Evolutionary conservation across 2,888 invertebrate genomes (phyloP), one percentile per base, ranked within the genome.

Genomic region (Alentia gelatinosa): DNA sequence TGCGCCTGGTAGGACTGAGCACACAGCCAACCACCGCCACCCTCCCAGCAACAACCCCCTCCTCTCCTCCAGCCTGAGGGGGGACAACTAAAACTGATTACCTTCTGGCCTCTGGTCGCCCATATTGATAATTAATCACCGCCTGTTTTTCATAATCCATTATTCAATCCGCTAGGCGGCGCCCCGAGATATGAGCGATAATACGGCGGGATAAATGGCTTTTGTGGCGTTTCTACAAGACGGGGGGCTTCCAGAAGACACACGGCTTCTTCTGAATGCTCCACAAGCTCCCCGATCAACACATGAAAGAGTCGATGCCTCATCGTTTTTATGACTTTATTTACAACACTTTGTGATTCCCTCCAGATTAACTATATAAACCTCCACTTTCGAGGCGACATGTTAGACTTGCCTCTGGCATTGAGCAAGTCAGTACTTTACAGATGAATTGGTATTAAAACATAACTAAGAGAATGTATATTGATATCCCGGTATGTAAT

Each of bases 61-160:
- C n/a, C 19, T 50, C 50, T 50, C 50, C 19, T 50, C 50, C 19
- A 12, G 50, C 37, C 75, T 37, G 35, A 3, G 30, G 75, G 75
- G 75, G 37, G 19, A 75, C 12, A 30, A 75, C 37, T 30, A 75
- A 37, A 37, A 75, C 4, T 3, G 75, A 75, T 75, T 75, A 26
- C 75, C 75, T 75, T 37, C 19, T 56, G 56, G 56, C 56, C 35
- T 35, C 75, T 37, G 75, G 39, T 35, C 83, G 83, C 37, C 83
- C 83, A 83, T 83, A 83, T 83, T 83, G 83, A 83, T 83, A 83
- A 83, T 83, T 83, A 83, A 83, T 83, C 83, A 83, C 40, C n/a
- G 37, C 12, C 39, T 83, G n/a, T 35, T 68, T 83, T 83, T 83
- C 83, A 83, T 83, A 40, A 83, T 83, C 83, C 40, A 83, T 83